These are phyloP conservation scores for Phragmatobia fuliginosa DNA, from an alignment of 2,888 invertebrate genomes.

Conservation along the genomic window DNA sequence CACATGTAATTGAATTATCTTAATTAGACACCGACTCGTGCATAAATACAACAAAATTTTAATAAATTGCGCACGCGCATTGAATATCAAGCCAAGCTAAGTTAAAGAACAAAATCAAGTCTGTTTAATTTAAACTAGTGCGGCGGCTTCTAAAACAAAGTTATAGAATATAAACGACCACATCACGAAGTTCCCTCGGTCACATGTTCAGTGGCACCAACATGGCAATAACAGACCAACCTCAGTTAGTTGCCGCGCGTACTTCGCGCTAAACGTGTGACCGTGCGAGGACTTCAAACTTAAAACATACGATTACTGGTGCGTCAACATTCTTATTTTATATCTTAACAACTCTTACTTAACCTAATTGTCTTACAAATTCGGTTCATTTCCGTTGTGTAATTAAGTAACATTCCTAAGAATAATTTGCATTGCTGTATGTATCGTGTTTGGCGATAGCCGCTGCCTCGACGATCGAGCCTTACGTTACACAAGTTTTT, in stretches of 20 bases:
- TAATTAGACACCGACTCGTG: not conserved
- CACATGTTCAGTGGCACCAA: slow-evolving; percentile 81
- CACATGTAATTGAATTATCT: not conserved
- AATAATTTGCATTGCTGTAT: slow-evolving; percentile 48
- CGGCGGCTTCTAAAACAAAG: slow-evolving; percentile 28
- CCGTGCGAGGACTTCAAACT: slow-evolving; percentile 46
- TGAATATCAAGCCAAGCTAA: not conserved
- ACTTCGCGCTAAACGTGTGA: slow-evolving; percentile 72
- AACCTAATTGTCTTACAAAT: slow-evolving; percentile 33
- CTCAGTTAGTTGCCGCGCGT: slow-evolving; percentile 77
- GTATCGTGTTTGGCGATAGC: slow-evolving; percentile 44
- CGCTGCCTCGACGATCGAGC: slow-evolving; percentile 44
- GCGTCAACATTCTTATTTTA: slow-evolving; percentile 61
- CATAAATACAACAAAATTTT: not conserved
- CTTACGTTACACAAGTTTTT: slow-evolving; percentile 46
- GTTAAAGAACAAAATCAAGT: not conserved
- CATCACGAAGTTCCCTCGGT: slow-evolving; percentile 74
- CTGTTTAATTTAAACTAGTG: slow-evolving; percentile 10
- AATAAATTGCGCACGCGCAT: slow-evolving; percentile 38
- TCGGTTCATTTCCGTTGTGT: slow-evolving; percentile 45
- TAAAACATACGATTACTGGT: slow-evolving; percentile 69
- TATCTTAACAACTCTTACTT: slow-evolving; percentile 41
- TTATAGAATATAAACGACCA: slow-evolving; percentile 63
- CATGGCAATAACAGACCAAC: slow-evolving; percentile 61
- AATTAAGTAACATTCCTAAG: slow-evolving; percentile 36